Evolutionary conservation across 2,888 invertebrate species (phyloP), one percentile per base, ranked within the genome.

Genomic region (Leptinotarsa tumamoca): DNA sequence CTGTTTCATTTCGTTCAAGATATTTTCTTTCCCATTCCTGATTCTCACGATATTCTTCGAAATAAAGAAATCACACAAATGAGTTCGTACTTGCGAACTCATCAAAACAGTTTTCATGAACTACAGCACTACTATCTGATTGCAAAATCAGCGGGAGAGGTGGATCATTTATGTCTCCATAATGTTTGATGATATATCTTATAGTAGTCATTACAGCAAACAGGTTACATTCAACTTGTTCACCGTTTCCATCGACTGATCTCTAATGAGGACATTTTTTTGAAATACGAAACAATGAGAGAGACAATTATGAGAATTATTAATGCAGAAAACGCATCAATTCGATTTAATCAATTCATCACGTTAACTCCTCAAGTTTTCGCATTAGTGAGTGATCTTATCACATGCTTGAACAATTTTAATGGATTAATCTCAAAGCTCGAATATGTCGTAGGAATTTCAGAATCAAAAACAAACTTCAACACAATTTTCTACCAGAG

Each of bases 361-460:
- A 15, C 21, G 4, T 63, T 63, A 27, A 43, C 14, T 23, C 7
- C 33, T 63, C n/a, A 63, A 63, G 18, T 63, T 63, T 63, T 27
- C 63, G 63, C n/a, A 10, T 33, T 33, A 63, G 43, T 63, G 63
- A 63, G 43, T 43, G 27, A 63, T 63, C 33, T 63, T 63, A 63
- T 63, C 63, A 27, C 17, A 63, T 3, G 4, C 3, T n/a, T 13
- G 4, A 63, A 17, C 58, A 70, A 70, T 70, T 49, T 70, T 70
- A 70, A 70, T 70, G 70, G 43, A 56, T 70, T 27, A 70, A 70
- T 70, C 51, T 21, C 43, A 18, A 21, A 58, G 50, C 49, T 43
- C 17, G 70, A 49, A 43, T 58, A 56, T 50, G 21, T 23, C 54
- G 58, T 17, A 43, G 54, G 70, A 70, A 70, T 61, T 54, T 23